Percentiles rank a stretch among this genome's conserved stretches.
Conservation (phyloP, 2,888 invertebrate species). For the Odontomyia ornata region DNA sequence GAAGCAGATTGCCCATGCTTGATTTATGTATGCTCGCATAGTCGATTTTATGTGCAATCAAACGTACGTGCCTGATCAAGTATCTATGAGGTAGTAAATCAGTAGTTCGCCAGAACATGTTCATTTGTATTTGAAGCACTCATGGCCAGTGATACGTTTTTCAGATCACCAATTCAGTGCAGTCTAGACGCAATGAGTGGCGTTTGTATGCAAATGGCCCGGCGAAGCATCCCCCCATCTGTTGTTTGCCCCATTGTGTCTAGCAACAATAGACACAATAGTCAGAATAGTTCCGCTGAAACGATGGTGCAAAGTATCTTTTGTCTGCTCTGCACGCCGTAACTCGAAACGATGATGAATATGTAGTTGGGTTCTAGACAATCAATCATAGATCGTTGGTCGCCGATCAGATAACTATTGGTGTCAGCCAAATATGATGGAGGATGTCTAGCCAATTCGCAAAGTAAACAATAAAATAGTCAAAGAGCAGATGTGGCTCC, state of each 20-base stretch:
- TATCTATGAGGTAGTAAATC: too few species aligned
- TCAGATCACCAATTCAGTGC: background rate
- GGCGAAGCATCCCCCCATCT: background rate
- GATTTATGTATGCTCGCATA: too few species aligned
- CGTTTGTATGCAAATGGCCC: conserved; percentile 20
- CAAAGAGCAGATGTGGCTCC: too few species aligned
- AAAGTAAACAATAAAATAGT: background rate
- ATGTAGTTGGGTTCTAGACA: background rate
- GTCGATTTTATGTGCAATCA: too few species aligned
- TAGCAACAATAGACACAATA: background rate
- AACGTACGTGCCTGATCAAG: too few species aligned
- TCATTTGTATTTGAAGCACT: background rate
- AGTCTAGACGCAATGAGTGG: conserved; percentile 24
- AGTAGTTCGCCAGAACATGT: background rate
- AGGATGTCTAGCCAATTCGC: background rate
- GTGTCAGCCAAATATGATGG: too few species aligned
- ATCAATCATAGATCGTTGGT: conserved; percentile 19
- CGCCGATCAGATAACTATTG: background rate
- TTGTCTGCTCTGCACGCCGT: background rate
- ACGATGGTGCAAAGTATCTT: background rate
- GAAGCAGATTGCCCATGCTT: too few species aligned
- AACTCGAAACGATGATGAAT: background rate
- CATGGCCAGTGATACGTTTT: conserved; percentile 10
- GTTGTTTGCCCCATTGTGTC: background rate
- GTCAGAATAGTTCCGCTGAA: background rate